A percentile compares a stretch with the other conserved stretches of the same genome.
Conservation (phyloP, 2,797 vertebrate species). For the Aphelocoma californica region DNA sequence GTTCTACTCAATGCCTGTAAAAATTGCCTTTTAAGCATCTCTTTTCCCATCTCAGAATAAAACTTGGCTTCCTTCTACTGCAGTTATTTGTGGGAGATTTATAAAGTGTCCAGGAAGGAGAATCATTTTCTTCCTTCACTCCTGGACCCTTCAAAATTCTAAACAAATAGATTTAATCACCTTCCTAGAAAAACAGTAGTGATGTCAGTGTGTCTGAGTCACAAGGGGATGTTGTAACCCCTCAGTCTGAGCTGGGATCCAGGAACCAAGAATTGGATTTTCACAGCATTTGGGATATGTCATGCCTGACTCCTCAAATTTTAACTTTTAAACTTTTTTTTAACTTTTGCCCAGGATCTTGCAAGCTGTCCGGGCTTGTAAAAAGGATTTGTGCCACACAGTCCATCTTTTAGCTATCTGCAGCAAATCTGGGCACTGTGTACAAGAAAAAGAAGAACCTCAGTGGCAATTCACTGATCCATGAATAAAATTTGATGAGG, state of each 20-base stretch:
- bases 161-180: neutral
- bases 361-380: neutral
- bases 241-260: neutral
- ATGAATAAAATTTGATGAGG: neutral
- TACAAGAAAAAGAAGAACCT: neutral
- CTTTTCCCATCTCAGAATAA: neutral
- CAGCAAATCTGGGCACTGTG: neutral
- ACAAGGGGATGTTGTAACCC: neutral
- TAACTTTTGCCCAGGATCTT: neutral
- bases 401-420: neutral
- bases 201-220: neutral
- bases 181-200: neutral
- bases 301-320: neutral
- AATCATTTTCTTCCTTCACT: neutral
- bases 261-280: neutral
- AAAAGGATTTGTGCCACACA: neutral
- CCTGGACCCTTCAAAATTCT: neutral
- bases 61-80: neutral
- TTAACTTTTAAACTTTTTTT: neutral
- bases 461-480: neutral
- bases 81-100: neutral
- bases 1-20: neutral
- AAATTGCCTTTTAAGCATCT: neutral
- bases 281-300: neutral
- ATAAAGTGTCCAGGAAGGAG: neutral